Conservation (phyloP, 2,888 invertebrate species). For the Aphrophora alni region DNA sequence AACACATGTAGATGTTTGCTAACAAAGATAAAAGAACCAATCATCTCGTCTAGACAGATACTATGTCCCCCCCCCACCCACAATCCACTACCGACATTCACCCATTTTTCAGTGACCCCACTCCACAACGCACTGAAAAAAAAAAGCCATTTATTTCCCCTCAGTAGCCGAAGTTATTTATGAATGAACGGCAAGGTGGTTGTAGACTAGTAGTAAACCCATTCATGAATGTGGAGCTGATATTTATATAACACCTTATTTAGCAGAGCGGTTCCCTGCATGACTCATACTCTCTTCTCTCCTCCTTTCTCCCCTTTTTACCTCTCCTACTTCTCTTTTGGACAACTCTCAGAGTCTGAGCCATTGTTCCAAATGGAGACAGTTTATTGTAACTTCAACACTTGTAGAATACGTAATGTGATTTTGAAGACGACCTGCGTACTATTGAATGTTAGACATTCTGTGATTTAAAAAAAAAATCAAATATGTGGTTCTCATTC, state of each 20-base stretch:
- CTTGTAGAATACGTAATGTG: neutral
- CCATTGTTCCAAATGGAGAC: neutral
- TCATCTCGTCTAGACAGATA: neutral
- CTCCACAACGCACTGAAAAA: neutral
- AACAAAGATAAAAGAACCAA: conserved; percentile 1
- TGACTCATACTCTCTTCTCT: neutral
- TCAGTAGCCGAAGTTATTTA: neutral
- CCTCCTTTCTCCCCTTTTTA: neutral
- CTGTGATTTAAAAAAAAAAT: too few species aligned
- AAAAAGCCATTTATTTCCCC: neutral
- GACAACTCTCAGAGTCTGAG: neutral
- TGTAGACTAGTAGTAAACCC: neutral
- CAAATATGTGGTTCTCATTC: too few species aligned
- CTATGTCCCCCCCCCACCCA: neutral
- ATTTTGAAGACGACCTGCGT: too few species aligned
- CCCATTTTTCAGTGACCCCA: conserved; percentile 9
- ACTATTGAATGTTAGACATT: too few species aligned
- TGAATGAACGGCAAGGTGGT: conserved; percentile 7
- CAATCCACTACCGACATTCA: neutral
- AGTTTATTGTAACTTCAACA: neutral
- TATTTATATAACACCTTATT: conserved; percentile 9
- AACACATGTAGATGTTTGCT: neutral
- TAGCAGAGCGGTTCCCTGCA: neutral
- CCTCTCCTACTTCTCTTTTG: neutral
- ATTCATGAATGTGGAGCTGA: conserved; percentile 3